A percentile compares a stretch with the other conserved stretches of the same genome.
phyloP scores from a whole-genome alignment of 2,797 vertebrate genomes.

The Pteropus rufus region DNA sequence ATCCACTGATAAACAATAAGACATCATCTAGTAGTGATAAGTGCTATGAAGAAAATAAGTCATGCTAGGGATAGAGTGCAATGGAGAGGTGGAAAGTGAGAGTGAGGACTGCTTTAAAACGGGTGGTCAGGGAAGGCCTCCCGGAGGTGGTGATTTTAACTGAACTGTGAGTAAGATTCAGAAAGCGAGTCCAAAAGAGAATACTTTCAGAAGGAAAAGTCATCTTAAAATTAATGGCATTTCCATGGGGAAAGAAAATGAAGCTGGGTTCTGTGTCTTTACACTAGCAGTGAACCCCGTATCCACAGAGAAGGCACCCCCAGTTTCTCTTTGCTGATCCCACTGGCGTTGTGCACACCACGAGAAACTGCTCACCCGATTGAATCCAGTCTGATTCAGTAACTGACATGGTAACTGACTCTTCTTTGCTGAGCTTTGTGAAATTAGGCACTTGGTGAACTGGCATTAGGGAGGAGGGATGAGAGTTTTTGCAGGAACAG shows the following conservation, averaged over 20 bases:
- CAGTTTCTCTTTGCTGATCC: neutral
- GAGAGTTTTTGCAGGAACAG: neutral
- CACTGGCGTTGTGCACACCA: neutral
- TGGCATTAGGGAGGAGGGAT: neutral
- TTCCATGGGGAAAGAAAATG: neutral
- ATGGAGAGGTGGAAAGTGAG: too few species aligned
- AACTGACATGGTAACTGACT: neutral
- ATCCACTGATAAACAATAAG: neutral
- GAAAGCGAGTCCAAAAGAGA: neutral
- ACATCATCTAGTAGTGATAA: neutral
- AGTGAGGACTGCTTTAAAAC: neutral
- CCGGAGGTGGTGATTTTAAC: neutral
- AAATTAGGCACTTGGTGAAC: neutral
- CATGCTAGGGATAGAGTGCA: neutral
- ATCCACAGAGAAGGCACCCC: neutral
- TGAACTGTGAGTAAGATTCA: neutral
- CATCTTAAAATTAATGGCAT: neutral
- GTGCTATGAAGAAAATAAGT: neutral
- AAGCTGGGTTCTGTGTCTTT: neutral
- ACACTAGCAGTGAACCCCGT: neutral
- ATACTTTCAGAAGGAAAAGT: neutral
- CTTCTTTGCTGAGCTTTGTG: constrained; percentile 32
- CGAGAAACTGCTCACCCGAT: accelerated
- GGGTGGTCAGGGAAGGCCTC: neutral
- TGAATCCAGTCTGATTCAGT: neutral